These are phyloP conservation scores for Pyrocoelia pectoralis DNA, from an alignment of 2,888 invertebrate genomes.

Conservation along the genomic window DNA sequence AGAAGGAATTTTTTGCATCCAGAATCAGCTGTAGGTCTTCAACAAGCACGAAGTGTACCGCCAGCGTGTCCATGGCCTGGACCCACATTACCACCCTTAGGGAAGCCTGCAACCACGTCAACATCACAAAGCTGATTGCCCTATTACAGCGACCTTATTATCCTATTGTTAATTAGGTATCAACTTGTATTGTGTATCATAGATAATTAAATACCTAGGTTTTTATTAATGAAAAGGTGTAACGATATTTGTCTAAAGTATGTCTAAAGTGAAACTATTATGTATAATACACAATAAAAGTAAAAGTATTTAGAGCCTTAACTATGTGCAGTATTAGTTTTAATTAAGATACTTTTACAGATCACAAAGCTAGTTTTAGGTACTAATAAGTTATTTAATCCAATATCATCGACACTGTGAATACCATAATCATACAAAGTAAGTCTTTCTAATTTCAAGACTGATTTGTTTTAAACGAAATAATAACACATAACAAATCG, in stretches of 20 bases:
- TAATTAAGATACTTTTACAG: constrained; percentile 42
- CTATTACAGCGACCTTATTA: constrained; percentile 14
- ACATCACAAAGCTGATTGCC: constrained; percentile 56
- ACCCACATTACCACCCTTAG: constrained; percentile 73
- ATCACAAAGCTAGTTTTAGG: constrained; percentile 37
- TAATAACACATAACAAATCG: background rate
- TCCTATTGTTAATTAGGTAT: constrained; percentile 42
- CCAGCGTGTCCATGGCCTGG: constrained; percentile 82
- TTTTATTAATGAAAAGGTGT: background rate
- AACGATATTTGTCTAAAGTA: background rate
- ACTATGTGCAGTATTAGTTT: constrained; percentile 54
- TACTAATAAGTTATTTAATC: constrained; percentile 26
- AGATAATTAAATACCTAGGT: constrained; percentile 27
- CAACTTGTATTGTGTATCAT: constrained; percentile 45
- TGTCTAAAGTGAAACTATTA: constrained; percentile 2
- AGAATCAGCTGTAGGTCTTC: constrained; percentile 76
- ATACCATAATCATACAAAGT: constrained; percentile 30
- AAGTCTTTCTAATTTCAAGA: background rate
- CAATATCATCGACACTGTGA: constrained; percentile 26
- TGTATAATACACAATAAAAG: constrained; percentile 39
- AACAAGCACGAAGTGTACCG: constrained; percentile 61
- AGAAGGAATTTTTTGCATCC: constrained; percentile 87
- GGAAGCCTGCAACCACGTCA: constrained; percentile 43
- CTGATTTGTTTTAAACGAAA: background rate
- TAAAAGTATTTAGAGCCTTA: constrained; percentile 51